phyloP scores from a whole-genome alignment of 2,797 vertebrate genomes.

The Enteromius viviparus region DNA sequence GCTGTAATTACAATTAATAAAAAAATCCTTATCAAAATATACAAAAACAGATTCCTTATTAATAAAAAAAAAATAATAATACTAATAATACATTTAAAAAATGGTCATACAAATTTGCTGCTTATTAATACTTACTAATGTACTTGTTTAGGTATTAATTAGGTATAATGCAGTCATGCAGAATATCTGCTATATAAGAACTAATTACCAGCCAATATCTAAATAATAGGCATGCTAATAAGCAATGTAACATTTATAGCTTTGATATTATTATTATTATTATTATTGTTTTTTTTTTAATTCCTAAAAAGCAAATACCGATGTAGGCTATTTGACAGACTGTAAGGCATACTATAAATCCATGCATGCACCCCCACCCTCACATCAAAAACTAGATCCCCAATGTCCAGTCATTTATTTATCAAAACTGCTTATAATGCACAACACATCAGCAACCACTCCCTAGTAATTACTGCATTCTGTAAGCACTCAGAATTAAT shows the following conservation, averaged over 20 bases:
- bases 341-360: slow-evolving; percentile 42
- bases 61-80: not conserved
- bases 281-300: not conserved
- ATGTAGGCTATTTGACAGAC: slow-evolving; percentile 11
- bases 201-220: not conserved
- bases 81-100: not conserved
- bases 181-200: not conserved
- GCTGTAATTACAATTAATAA: not conserved
- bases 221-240: not conserved
- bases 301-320: slow-evolving; percentile 16
- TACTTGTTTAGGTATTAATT: not conserved
- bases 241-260: not conserved
- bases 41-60: not conserved
- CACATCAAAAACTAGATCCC: slow-evolving; percentile 62
- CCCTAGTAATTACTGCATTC: slow-evolving; percentile 70
- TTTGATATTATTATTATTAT: not conserved
- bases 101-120: not conserved
- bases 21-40: not conserved
- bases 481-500: slow-evolving; percentile 66
- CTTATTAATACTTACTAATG: not conserved
- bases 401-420: slow-evolving; percentile 51
- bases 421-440: slow-evolving; percentile 73
- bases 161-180: not conserved
- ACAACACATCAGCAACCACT: slow-evolving; percentile 61
- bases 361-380: slow-evolving; percentile 33